These are phyloP conservation scores for Globodera rostochiensis DNA, from an alignment of 1,140 invertebrate species.

Conservation along the genomic window DNA sequence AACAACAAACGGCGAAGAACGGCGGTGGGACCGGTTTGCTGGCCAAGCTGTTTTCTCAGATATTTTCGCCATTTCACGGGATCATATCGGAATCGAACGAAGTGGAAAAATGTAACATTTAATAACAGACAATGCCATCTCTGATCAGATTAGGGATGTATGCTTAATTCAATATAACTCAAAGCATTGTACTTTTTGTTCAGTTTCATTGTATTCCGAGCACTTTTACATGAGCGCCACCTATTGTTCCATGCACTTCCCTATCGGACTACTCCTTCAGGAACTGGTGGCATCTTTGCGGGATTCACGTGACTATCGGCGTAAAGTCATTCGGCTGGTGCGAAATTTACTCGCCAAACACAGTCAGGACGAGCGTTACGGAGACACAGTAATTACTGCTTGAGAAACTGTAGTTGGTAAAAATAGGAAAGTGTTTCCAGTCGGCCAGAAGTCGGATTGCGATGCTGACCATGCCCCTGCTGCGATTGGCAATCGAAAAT, in stretches of 20 bases:
- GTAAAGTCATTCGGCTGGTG: conserved; percentile 77
- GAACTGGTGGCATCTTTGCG: conserved; percentile 78
- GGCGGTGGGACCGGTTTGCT: conserved; percentile 36
- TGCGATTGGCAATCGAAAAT: conserved; percentile 83
- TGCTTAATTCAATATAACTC: neutral
- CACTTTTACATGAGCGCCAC: conserved; percentile 75
- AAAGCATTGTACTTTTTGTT: conserved; percentile 28
- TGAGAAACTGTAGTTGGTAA: neutral
- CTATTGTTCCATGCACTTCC: conserved; percentile 85
- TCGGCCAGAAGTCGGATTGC: conserved; percentile 83
- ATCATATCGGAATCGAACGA: conserved; percentile 41
- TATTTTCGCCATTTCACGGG: conserved; percentile 38
- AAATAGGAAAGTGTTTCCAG: conserved; percentile 65
- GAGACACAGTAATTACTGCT: conserved; percentile 66
- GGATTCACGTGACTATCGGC: conserved; percentile 79
- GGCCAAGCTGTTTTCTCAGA: conserved; percentile 48
- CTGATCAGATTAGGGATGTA: too few relatives aligned
- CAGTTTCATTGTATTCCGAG: conserved; percentile 63
- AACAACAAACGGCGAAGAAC: neutral
- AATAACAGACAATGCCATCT: too few relatives aligned
- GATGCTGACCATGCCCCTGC: conserved; percentile 84
- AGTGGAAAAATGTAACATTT: conserved; percentile 47
- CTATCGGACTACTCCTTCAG: conserved; percentile 78
- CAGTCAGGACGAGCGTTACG: conserved; percentile 86
- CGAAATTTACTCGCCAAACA: conserved; percentile 88